Evolutionary conservation across 1,140 invertebrate genomes (phyloP).

Genomic region (Drosophila micromelanica): DNA sequence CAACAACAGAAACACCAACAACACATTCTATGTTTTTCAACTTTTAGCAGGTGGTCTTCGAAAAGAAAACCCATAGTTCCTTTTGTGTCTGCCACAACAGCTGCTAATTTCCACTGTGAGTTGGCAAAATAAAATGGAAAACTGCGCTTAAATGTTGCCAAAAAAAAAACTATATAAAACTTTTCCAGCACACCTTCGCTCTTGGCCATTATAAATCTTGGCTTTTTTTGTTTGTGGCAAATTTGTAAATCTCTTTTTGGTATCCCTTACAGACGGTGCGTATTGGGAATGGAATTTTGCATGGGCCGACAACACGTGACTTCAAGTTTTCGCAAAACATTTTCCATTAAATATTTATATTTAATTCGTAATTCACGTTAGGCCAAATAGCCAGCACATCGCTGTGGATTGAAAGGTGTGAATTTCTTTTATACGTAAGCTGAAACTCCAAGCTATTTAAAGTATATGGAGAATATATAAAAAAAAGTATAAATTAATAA

Average conservation of each 20-base stretch:
- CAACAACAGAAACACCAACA: background rate
- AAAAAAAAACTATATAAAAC: slow-evolving; percentile 15
- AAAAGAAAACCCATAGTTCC: slow-evolving; percentile 16
- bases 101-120: slow-evolving; percentile 32
- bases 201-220: slow-evolving; percentile 68
- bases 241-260: slow-evolving; percentile 64
- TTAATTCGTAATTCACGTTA: slow-evolving; percentile 51
- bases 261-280: slow-evolving; percentile 14
- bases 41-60: slow-evolving; percentile 38
- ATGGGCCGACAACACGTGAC: slow-evolving; percentile 24
- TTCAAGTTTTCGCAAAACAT: slow-evolving; percentile 39
- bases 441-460: slow-evolving; percentile 2
- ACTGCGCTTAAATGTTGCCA: slow-evolving; percentile 21
- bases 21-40: slow-evolving; percentile 8
- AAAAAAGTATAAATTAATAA: too few relatives aligned
- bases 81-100: slow-evolving; percentile 29
- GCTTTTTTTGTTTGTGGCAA: slow-evolving; percentile 38
- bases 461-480: too few relatives aligned
- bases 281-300: slow-evolving; percentile 15
- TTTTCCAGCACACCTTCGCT: slow-evolving; percentile 41
- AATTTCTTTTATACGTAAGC: background rate
- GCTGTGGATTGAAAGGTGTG: background rate
- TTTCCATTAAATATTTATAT: slow-evolving; percentile 55
- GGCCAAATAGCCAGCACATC: background rate
- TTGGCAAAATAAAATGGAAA: slow-evolving; percentile 21